Conservation (phyloP, 2,113 vertebrate genomes). For the Barbus barbus region DNA sequence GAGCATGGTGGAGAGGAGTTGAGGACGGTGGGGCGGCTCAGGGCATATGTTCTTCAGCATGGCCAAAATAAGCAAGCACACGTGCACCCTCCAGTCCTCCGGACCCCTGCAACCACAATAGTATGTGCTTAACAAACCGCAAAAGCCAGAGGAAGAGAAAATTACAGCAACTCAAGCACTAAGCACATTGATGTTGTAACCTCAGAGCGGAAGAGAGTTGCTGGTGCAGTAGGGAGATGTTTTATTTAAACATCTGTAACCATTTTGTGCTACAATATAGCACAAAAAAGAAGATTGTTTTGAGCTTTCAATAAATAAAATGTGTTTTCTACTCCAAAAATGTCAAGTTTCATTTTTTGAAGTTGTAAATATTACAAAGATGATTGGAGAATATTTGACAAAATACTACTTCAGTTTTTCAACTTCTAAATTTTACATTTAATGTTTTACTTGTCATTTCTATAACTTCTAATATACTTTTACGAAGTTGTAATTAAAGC, state of each 20-base stretch:
- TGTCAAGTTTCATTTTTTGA: too few relatives aligned
- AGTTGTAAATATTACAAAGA: too few relatives aligned
- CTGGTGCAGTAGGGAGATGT: not conserved
- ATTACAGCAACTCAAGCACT: conserved; percentile 37
- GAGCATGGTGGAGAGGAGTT: conserved; percentile 49
- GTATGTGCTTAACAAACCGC: conserved; percentile 53
- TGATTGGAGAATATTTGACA: too few relatives aligned
- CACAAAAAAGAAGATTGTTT: too few relatives aligned
- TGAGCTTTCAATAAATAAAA: too few relatives aligned
- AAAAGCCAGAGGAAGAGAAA: conserved; percentile 40
- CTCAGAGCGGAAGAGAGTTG: not conserved
- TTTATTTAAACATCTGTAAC: not conserved
- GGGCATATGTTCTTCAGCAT: conserved; percentile 53
- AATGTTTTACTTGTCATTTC: too few relatives aligned
- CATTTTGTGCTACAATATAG: not conserved
- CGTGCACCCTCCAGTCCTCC: conserved; percentile 10
- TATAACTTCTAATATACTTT: too few relatives aligned
- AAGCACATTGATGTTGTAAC: conserved; percentile 16
- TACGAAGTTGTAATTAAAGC: too few relatives aligned
- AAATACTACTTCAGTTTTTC: too few relatives aligned
- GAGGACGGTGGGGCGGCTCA: conserved; percentile 39
- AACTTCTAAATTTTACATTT: too few relatives aligned
- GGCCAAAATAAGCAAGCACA: conserved; percentile 48
- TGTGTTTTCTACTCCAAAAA: too few relatives aligned
- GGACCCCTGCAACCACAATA: conserved; percentile 34